Base-by-base conservation (phyloP, 1,140 invertebrate species). In the Conus betulinus region DNA sequence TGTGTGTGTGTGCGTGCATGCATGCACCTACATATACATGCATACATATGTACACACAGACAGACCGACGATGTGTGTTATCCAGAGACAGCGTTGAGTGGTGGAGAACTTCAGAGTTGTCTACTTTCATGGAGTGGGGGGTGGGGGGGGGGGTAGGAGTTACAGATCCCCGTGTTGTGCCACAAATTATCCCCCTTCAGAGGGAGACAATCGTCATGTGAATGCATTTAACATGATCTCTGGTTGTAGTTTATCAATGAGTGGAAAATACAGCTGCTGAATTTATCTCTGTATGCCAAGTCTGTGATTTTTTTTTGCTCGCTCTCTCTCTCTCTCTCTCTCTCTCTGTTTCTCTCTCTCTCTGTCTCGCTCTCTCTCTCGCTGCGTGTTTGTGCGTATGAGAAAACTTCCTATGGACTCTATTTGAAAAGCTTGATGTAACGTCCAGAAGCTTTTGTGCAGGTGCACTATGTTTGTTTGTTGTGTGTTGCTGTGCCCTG, bases 331-430 rank as follows among this genome's bases (percentile, higher is more conserved):
- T 63, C 60, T 63, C 60, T 63, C 11, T 11, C 60, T 13, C 10
- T 13, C 60, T 63, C 10, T 76, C 13, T 76, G 1, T 76, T 1
- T 79, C 25, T 51, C 23, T 51, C 23, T 79, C 10, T 79, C 23
- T 25, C 25, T 79, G 1, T 76, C 71, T 76, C 23, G 1, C 25
- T 25, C 71, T 76, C 13, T 76, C 71, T 76, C 25, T n/a, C 8
- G 25, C 25, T 79, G 76, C 76, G 76, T 79, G 76, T 79, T 6
- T 79, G 76, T 79, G 76, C 39, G 76, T 79, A 27, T 79, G 27
- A 39, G 39, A 39, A 39, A 39, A 39, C 39, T 39, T 39, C 39
- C 39, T 39, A 39, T 39, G 39, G 39, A 39, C 39, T 39, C 39
- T 39, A 39, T 39, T 39, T 39, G 0, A 39, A 39, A 0, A 39